These are phyloP conservation scores for Aphis gossypii DNA, from an alignment of 1,140 invertebrate genomes.

Conservation along the genomic window DNA sequence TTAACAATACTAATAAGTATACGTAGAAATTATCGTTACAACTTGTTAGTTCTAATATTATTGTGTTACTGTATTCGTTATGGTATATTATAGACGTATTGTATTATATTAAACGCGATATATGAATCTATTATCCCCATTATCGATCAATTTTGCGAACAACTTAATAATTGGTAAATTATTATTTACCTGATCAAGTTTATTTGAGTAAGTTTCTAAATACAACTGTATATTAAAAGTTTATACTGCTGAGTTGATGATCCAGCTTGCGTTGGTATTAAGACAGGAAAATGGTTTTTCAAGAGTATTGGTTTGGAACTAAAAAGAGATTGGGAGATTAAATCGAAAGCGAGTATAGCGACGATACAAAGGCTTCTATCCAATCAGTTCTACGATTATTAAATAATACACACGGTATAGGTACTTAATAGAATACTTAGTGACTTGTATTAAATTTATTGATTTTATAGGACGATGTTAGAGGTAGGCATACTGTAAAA, in stretches of 20 bases:
- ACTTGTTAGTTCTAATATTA: neutral
- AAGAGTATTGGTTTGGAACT: neutral
- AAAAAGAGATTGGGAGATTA: neutral
- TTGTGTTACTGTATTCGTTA: neutral
- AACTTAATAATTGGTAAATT: neutral
- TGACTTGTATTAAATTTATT: neutral
- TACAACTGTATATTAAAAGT: slow-evolving; percentile 24
- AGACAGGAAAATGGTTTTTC: neutral
- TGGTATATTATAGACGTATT: neutral
- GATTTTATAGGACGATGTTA: neutral
- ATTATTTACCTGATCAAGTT: neutral
- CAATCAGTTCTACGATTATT: neutral
- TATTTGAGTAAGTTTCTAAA: slow-evolving; percentile 2
- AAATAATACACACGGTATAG: neutral
- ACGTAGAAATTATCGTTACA: neutral
- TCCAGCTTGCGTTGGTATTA: neutral
- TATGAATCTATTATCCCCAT: neutral
- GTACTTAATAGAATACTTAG: neutral
- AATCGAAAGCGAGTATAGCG: neutral
- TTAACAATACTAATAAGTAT: neutral
- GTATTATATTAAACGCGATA: neutral
- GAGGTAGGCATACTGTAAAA: neutral
- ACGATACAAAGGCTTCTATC: neutral
- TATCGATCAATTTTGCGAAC: neutral
- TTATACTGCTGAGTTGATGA: neutral